Evolutionary conservation across 2,888 invertebrate genomes (phyloP).

Genomic region (Saturnia japonica): DNA sequence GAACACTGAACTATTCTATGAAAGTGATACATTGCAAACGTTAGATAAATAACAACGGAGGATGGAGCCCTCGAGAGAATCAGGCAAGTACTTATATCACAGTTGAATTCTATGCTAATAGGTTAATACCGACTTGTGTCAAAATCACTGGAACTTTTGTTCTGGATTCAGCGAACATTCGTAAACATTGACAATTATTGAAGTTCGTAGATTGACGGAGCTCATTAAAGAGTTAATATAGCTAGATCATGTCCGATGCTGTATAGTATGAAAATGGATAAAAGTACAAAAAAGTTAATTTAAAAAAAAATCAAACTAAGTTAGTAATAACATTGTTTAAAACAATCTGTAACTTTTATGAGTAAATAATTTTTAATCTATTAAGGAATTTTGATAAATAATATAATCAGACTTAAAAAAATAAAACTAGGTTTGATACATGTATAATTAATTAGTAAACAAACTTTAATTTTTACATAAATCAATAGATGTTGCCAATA

Average conservation of each 20-base stretch:
- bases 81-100: constrained; percentile 57
- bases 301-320: no score
- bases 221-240: neutral
- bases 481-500: neutral
- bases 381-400: neutral
- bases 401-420: neutral
- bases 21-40: constrained; percentile 67
- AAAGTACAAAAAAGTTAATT: neutral
- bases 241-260: neutral
- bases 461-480: neutral
- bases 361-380: neutral
- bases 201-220: neutral
- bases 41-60: constrained; percentile 58
- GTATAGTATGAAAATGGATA: neutral
- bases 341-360: neutral
- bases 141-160: constrained; percentile 20
- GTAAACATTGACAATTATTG: constrained; percentile 12
- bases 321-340: neutral
- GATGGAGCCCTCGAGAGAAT: constrained; percentile 80
- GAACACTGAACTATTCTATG: constrained; percentile 74
- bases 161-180: neutral
- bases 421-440: neutral
- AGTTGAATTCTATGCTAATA: constrained; percentile 9
- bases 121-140: constrained; percentile 20
- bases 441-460: neutral